Evolutionary conservation across 2,113 vertebrate genomes (phyloP).

Genomic region (Scomber scombrus): DNA sequence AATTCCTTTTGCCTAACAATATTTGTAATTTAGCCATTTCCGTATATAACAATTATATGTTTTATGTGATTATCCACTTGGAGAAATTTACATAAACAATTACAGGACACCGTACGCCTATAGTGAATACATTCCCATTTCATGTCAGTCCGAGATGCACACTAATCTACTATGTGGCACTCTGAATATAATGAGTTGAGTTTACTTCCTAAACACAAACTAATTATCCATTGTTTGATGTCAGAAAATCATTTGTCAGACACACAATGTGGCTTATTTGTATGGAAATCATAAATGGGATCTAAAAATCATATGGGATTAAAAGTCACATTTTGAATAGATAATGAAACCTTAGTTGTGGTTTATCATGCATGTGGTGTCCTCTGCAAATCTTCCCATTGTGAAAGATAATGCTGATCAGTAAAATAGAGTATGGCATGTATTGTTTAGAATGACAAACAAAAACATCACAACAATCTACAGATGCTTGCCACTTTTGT

Average conservation of each 20-base stretch:
- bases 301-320: conserved; percentile 44
- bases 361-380: conserved; percentile 8
- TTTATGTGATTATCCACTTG: conserved; percentile 49
- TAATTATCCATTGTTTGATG: conserved; percentile 71
- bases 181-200: conserved; percentile 52
- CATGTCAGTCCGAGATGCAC: conserved; percentile 23
- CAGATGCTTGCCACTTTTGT: neutral
- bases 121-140: conserved; percentile 40
- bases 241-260: conserved; percentile 54
- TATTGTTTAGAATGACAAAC: neutral
- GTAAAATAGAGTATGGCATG: neutral
- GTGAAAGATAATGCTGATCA: conserved; percentile 17
- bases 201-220: conserved; percentile 56
- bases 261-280: conserved; percentile 51
- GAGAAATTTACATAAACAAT: conserved; percentile 35
- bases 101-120: conserved; percentile 11
- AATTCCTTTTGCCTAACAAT: conserved; percentile 37
- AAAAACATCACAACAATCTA: neutral
- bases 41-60: conserved; percentile 37
- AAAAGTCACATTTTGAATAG: conserved; percentile 27
- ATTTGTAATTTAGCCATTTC: conserved; percentile 40
- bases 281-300: conserved; percentile 45
- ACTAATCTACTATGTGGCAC: conserved; percentile 50
- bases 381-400: conserved; percentile 1
- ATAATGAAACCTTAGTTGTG: conserved; percentile 24